phyloP scores from a whole-genome alignment of 2,113 vertebrate species.

The Leptodactylus fuscus region DNA sequence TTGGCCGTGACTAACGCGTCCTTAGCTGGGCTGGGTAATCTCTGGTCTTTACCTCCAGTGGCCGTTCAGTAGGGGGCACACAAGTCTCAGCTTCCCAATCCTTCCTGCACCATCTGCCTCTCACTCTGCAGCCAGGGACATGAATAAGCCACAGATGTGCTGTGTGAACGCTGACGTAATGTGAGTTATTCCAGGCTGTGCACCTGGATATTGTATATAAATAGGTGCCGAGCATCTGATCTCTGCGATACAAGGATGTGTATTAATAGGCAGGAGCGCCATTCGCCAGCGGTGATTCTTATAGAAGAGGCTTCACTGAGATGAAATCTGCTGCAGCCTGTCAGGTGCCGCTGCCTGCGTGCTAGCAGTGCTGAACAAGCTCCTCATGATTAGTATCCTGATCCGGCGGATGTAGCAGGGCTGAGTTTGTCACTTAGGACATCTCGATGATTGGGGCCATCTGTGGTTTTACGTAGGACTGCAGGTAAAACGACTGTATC shows the following conservation, averaged over 20 bases:
- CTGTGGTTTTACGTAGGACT: not conserved
- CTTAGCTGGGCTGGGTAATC: conserved; percentile 18
- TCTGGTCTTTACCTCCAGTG: not conserved
- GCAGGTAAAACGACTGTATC: not conserved
- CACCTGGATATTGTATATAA: conserved; percentile 23
- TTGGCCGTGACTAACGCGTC: not conserved
- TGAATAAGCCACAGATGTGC: conserved; percentile 11
- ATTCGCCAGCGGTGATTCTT: not conserved
- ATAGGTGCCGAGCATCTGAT: not conserved
- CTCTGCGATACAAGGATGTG: not conserved
- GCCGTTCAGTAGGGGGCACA: conserved; percentile 10
- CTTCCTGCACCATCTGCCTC: conserved; percentile 14
- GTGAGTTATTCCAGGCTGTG: not conserved
- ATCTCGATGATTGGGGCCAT: not conserved
- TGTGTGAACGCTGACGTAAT: not conserved
- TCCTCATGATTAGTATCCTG: not conserved
- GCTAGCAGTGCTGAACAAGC: not conserved
- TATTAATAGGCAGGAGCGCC: not conserved
- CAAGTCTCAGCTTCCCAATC: not conserved
- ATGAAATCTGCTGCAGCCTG: not conserved
- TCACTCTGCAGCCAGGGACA: not conserved
- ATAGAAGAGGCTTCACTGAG: not conserved
- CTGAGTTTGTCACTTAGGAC: not conserved
- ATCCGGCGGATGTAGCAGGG: not conserved
- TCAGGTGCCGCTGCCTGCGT: not conserved